phyloP scores from a whole-genome alignment of 2,797 vertebrate genomes.

The Pelodytes ibericus region DNA sequence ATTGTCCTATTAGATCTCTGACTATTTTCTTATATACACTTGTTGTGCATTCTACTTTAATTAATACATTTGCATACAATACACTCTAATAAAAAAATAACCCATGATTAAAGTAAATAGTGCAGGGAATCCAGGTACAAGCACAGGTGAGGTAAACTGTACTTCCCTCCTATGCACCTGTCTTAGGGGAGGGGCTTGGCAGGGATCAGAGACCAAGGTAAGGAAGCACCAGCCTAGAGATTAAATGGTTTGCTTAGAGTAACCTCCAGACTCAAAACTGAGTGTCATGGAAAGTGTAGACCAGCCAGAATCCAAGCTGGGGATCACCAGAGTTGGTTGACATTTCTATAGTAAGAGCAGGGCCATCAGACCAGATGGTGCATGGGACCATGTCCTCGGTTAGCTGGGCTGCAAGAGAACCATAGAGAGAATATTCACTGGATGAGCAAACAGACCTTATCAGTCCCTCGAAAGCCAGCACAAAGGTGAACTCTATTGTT shows the following conservation, averaged over 20 bases:
- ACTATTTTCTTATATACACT: too few relatives aligned
- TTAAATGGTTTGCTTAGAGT: not conserved
- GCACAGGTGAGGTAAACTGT: not conserved
- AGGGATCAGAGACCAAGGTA: not conserved
- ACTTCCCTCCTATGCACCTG: not conserved
- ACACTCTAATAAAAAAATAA: too few relatives aligned
- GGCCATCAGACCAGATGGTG: constrained; percentile 26
- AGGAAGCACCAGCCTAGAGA: not conserved
- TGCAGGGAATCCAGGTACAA: not conserved
- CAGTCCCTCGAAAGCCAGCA: not conserved
- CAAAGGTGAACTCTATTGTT: constrained; percentile 26
- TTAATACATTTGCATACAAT: too few relatives aligned
- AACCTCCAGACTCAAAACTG: not conserved
- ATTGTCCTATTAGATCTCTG: too few relatives aligned
- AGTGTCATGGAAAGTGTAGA: constrained; percentile 23
- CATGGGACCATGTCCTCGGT: constrained; percentile 13
- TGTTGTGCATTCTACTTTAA: too few relatives aligned
- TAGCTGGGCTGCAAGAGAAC: constrained; percentile 36
- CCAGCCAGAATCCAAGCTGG: constrained; percentile 7
- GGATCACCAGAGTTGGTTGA: not conserved
- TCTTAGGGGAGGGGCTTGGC: not conserved
- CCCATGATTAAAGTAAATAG: too few relatives aligned
- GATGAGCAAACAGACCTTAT: constrained; percentile 6
- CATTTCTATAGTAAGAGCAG: constrained; percentile 24
- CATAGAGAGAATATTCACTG: not conserved